These are phyloP conservation scores for Standfussiana lucernea DNA, from an alignment of 2,888 invertebrate species.

Conservation along the genomic window DNA sequence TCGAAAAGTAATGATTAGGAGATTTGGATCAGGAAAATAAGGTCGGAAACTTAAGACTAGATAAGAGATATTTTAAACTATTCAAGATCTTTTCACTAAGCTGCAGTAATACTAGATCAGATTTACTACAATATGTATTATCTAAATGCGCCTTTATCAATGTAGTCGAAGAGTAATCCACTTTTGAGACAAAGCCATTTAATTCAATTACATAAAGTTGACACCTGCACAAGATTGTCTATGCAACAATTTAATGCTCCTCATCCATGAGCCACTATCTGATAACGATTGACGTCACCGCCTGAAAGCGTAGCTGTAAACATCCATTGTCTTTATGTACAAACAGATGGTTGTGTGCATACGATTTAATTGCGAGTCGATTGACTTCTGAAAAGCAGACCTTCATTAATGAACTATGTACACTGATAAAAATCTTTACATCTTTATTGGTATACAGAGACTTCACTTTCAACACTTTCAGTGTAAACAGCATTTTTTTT, in stretches of 20 bases:
- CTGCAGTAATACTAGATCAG: background rate
- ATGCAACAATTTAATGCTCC: constrained; percentile 26
- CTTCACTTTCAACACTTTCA: background rate
- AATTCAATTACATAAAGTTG: constrained; percentile 16
- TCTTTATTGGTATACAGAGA: background rate
- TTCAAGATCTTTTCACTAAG: background rate
- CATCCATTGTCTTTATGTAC: constrained; percentile 62
- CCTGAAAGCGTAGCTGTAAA: constrained; percentile 64
- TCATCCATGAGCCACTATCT: constrained; percentile 47
- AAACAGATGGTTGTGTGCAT: constrained; percentile 25
- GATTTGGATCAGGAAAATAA: background rate
- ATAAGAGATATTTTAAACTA: background rate
- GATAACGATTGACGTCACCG: constrained; percentile 67
- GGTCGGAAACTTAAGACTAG: background rate
- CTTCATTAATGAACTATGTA: constrained; percentile 4
- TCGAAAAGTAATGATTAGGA: background rate
- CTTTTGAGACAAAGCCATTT: constrained; percentile 14
- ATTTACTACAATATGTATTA: background rate
- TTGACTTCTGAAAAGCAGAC: constrained; percentile 8
- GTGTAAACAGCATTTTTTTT: background rate
- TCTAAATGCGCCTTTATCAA: background rate
- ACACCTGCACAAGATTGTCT: constrained; percentile 35
- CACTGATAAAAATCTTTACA: background rate
- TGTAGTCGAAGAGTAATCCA: background rate
- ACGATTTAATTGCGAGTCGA: constrained; percentile 21